Evolutionary conservation across 2,113 vertebrate genomes (phyloP).

Genomic region (Microcebus griseorufus): DNA sequence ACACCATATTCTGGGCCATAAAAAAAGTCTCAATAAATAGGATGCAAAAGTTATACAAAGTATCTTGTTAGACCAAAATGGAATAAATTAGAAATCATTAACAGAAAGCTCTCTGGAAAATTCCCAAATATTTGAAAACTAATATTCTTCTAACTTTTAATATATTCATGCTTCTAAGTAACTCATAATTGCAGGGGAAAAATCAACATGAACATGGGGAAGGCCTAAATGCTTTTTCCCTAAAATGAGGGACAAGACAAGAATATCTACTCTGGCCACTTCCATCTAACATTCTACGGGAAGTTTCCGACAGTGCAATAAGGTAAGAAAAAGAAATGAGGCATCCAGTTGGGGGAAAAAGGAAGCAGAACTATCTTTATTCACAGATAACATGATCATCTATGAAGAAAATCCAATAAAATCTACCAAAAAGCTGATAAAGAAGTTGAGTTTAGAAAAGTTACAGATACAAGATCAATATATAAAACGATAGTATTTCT

Average conservation of each 20-base stretch:
- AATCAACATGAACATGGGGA: not conserved
- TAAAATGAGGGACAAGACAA: not conserved
- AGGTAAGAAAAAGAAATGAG: not conserved
- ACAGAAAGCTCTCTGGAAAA: not conserved
- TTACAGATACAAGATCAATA: not conserved
- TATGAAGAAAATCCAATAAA: not conserved
- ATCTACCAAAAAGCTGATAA: not conserved
- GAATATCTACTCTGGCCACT: not conserved
- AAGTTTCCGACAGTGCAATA: not conserved
- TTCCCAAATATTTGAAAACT: not conserved
- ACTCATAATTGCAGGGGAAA: not conserved
- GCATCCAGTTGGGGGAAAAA: not conserved
- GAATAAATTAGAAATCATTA: not conserved
- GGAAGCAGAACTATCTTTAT: not conserved
- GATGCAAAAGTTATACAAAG: not conserved
- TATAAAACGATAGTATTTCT: not conserved
- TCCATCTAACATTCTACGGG: not conserved
- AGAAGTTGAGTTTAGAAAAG: not conserved
- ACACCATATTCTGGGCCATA: not conserved
- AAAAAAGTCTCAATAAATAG: constrained; percentile 4
- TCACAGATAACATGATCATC: not conserved
- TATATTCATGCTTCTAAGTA: not conserved
- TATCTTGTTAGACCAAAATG: not conserved
- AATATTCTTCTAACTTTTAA: not conserved
- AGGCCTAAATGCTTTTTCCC: not conserved